Evolutionary conservation across 1,140 invertebrate species (phyloP).

Genomic region (Aphelinus certus): DNA sequence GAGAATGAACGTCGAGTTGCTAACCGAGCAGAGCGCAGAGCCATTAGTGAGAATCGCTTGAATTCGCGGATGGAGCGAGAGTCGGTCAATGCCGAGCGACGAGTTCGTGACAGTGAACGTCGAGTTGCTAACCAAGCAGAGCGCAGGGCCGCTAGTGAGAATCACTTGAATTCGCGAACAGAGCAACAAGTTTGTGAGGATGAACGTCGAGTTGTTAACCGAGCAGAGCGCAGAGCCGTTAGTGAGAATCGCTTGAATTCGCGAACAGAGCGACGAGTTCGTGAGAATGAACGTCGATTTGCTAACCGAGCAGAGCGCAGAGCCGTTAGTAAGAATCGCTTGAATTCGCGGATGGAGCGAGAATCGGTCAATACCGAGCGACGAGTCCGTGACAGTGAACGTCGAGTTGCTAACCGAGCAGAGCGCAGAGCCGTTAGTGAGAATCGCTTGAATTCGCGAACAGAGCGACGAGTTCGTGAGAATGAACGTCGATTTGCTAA

Average conservation of each 20-base stretch:
- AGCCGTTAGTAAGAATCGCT: not conserved
- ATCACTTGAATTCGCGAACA: too few relatives aligned
- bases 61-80: not conserved
- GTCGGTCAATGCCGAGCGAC: not conserved
- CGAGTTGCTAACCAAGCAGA: not conserved
- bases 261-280: constrained; percentile 12
- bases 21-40: not conserved
- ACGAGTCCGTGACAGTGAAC: not conserved
- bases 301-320: not conserved
- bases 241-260: too few relatives aligned
- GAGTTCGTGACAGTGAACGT: not conserved
- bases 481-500: constrained; percentile 20
- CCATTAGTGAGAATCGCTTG: not conserved
- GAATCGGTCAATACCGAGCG: not conserved
- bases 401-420: not conserved
- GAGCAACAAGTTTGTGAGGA: constrained; percentile 16
- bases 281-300: not conserved
- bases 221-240: constrained; percentile 5
- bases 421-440: not conserved
- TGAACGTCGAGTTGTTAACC: constrained; percentile 18
- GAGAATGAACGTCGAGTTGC: not conserved
- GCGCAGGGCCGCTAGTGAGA: not conserved
- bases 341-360: too few relatives aligned
- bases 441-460: too few relatives aligned
- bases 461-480: constrained; percentile 14